Conservation (phyloP, 2,888 invertebrate genomes). For the Epinotia nisella region DNA sequence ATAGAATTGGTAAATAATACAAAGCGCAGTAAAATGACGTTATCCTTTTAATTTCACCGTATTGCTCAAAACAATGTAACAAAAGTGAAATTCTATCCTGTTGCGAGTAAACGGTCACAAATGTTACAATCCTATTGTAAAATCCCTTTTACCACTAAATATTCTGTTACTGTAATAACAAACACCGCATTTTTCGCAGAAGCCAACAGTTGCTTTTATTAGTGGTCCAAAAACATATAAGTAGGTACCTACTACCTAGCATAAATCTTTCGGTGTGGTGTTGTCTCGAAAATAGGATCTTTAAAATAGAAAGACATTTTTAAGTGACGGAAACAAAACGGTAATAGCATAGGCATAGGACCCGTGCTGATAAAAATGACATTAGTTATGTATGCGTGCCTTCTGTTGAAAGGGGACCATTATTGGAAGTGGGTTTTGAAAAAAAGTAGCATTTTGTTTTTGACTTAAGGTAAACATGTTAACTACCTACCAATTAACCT, state of each 20-base stretch:
- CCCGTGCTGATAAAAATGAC: conserved; percentile 8
- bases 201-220: conserved; percentile 9
- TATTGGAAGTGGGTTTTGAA: not conserved
- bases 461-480: too few species aligned
- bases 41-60: conserved; percentile 7
- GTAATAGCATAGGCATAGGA: not conserved
- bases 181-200: conserved; percentile 17
- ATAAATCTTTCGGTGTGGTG: not conserved
- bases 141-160: conserved; percentile 4
- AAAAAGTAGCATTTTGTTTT: not conserved
- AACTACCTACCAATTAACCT: too few species aligned
- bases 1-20: conserved; percentile 5
- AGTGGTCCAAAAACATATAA: not conserved
- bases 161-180: conserved; percentile 11
- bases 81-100: conserved; percentile 17
- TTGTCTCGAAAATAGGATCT: not conserved
- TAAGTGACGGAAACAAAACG: conserved; percentile 1
- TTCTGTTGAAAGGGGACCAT: not conserved
- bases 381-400: not conserved
- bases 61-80: not conserved
- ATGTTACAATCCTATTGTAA: not conserved
- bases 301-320: conserved; percentile 1
- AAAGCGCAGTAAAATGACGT: not conserved
- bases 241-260: too few species aligned
- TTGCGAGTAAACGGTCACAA: not conserved